A percentile compares a stretch with the other conserved stretches of the same genome.
These are phyloP conservation scores for Xenus cinereus DNA, from an alignment of 2,113 vertebrate species.

Conservation along the genomic window DNA sequence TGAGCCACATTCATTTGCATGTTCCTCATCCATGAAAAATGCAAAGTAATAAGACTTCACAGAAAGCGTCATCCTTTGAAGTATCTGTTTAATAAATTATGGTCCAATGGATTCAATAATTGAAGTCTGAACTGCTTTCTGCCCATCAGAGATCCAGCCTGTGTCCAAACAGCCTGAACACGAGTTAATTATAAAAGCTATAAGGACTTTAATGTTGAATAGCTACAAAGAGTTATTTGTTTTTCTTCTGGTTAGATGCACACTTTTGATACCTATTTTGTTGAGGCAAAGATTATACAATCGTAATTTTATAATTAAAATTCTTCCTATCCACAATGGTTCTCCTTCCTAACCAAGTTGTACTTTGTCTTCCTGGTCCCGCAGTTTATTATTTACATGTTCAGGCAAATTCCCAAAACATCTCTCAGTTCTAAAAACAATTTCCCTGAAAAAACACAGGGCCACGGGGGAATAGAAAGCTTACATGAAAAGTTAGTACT, in stretches of 20 bases:
- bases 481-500: background rate
- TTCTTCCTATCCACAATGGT: background rate
- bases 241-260: background rate
- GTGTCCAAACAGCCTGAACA: background rate
- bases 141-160: background rate
- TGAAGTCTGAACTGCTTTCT: background rate
- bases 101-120: background rate
- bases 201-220: background rate
- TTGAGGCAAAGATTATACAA: background rate
- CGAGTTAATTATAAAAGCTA: background rate
- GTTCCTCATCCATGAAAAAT: background rate
- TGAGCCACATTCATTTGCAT: background rate
- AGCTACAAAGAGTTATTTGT: background rate
- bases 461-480: background rate
- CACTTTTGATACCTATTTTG: background rate
- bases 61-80: background rate
- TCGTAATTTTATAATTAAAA: background rate
- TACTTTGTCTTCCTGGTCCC: background rate
- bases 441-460: background rate
- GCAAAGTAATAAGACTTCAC: background rate
- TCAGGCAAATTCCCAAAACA: background rate
- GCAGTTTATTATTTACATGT: background rate
- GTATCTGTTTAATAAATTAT: background rate
- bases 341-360: fast-evolving
- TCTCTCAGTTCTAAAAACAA: background rate